Conservation (phyloP, 2,888 invertebrate genomes). For the Rutpela maculata region DNA sequence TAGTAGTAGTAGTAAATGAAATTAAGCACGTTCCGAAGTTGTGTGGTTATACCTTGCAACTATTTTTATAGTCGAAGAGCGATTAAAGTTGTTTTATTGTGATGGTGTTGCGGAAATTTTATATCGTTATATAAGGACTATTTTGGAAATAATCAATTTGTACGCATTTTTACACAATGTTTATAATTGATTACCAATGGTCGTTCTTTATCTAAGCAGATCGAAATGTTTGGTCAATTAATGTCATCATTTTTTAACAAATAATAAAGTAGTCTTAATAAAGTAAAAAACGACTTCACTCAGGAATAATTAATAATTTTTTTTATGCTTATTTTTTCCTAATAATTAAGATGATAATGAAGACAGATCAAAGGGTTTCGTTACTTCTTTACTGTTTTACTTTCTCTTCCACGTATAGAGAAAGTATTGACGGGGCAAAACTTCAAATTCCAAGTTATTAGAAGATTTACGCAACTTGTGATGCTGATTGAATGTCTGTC, state of each 20-base stretch:
- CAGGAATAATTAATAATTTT: too few species aligned
- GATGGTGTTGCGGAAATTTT: background rate
- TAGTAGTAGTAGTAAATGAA: background rate
- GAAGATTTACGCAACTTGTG: too few species aligned
- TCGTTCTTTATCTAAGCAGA: background rate
- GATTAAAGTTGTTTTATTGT: background rate
- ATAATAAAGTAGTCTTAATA: too few species aligned
- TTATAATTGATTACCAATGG: background rate
- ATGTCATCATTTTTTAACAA: conserved; percentile 5
- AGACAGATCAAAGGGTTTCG: too few species aligned
- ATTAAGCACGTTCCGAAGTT: background rate
- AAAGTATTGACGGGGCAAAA: too few species aligned
- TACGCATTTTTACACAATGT: background rate
- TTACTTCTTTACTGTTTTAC: too few species aligned
- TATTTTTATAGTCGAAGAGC: background rate
- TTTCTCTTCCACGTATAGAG: too few species aligned
- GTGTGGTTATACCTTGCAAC: background rate
- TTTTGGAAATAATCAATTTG: background rate
- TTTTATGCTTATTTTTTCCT: too few species aligned
- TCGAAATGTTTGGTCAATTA: background rate
- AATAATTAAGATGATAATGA: too few species aligned
- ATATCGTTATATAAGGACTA: background rate
- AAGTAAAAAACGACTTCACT: too few species aligned
- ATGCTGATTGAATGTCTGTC: too few species aligned
- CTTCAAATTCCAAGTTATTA: too few species aligned